Base-by-base conservation (phyloP, 1,140 invertebrate genomes). In the Scaptomyza pallida region DNA sequence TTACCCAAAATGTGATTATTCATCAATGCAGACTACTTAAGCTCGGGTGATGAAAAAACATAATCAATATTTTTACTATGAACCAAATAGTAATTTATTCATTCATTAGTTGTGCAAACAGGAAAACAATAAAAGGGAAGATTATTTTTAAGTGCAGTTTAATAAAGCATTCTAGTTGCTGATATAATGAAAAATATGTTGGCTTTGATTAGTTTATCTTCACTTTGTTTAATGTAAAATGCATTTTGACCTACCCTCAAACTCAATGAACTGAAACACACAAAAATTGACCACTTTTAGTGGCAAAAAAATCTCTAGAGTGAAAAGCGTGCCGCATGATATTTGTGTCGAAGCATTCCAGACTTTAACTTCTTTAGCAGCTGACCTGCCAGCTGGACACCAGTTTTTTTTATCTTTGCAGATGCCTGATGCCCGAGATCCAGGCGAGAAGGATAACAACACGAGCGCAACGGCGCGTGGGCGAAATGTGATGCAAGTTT, bases 401-500 rank as follows among this genome's bases (percentile, higher is more conserved):
- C 0, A 21, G 13, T 54, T 55, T 55, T 41, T 15, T 26, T 19
- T 56, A 56, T 43, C 21, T 56, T 21, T 10, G 4, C n/a, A 15
- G 23, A 26, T 26, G 23, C 23, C 23, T 10, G 9, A 12, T 21
- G 60, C 23, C 17, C 15, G 50, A 21, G 43, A 10, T 56, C 33
- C 60, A 50, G 43, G n/a, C 51, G 16, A 30, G 37, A 65, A 56
- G 52, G 45, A 48, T 70, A 52, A 63, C 59, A 52, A 45, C 17
- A 69, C 50, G 30, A 52, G 75, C 72, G 71, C 73, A 85, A 45
- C 60, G 62, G 75, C 50, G 75, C 80, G 72, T 85, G 76, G 83
- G 60, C 75, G 37, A 67, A 67, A 77, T 86, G 56, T 64, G 73
- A 37, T 75, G 64, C 67, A 83, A 83, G 65, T 85, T 86, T 80